A percentile compares a stretch with the other conserved stretches of the same genome.
These are phyloP conservation scores for Nebria brevicollis DNA, from an alignment of 2,888 invertebrate species.

Conservation along the genomic window DNA sequence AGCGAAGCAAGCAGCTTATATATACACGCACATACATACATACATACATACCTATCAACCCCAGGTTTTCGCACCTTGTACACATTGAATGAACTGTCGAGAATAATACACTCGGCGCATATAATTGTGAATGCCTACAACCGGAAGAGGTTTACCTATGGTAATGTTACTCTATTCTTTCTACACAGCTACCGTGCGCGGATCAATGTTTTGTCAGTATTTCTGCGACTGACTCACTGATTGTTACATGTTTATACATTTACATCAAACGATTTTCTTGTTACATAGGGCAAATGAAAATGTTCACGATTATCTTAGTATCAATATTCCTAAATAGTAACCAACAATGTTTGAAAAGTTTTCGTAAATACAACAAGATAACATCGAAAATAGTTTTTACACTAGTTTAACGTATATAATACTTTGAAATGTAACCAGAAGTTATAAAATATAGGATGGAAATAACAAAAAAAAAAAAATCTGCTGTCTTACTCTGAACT, in stretches of 20 bases:
- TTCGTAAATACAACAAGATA: too few relatives aligned
- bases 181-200: background rate
- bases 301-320: too few relatives aligned
- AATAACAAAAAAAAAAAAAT: too few relatives aligned
- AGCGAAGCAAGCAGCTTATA: too few relatives aligned
- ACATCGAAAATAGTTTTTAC: too few relatives aligned
- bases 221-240: background rate
- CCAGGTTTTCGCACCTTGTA: constrained; percentile 33
- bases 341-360: too few relatives aligned
- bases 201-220: background rate
- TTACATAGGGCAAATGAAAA: too few relatives aligned
- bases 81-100: constrained; percentile 32
- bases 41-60: constrained; percentile 54
- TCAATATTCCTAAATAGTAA: too few relatives aligned
- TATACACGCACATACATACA: background rate
- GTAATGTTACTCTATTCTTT: constrained; percentile 8
- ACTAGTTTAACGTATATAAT: too few relatives aligned
- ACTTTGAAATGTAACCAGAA: too few relatives aligned
- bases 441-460: too few relatives aligned
- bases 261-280: background rate
- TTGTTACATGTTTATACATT: background rate
- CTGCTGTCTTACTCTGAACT: too few relatives aligned
- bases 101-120: constrained; percentile 24
- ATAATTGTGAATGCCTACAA: constrained; percentile 10
- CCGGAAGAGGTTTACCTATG: constrained; percentile 27